A percentile compares a stretch with the other conserved stretches of the same genome.
These are phyloP conservation scores for Tetrapedia diversipes DNA, from an alignment of 2,888 invertebrate species.

Conservation along the genomic window DNA sequence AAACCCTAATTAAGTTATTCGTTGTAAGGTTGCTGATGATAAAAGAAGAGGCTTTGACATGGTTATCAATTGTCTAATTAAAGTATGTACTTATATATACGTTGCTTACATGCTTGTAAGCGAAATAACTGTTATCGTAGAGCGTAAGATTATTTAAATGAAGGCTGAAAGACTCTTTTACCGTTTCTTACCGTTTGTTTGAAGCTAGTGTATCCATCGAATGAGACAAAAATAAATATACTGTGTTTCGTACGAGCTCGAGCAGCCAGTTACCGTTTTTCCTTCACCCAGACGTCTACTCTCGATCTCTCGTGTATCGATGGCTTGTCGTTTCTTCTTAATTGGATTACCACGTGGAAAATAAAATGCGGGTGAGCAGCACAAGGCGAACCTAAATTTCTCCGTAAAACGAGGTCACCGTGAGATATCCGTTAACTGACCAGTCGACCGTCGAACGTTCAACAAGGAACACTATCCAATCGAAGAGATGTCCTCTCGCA, in stretches of 20 bases:
- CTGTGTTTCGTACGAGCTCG: no score
- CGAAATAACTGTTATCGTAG: not conserved
- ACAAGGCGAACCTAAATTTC: constrained; percentile 75
- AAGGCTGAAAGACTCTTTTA: not conserved
- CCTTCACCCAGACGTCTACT: no score
- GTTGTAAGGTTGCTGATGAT: not conserved
- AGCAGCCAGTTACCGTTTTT: no score
- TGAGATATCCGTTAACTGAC: constrained; percentile 72
- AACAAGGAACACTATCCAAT: constrained; percentile 56
- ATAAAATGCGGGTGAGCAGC: constrained; percentile 44
- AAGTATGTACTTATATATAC: not conserved
- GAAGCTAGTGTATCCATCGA: not conserved
- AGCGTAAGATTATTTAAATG: not conserved
- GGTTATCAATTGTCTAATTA: not conserved
- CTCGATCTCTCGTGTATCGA: not conserved
- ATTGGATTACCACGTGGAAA: constrained; percentile 6
- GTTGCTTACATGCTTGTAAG: not conserved
- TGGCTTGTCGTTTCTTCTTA: not conserved
- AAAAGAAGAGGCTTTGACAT: not conserved
- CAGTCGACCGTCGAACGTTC: constrained; percentile 75
- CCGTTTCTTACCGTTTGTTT: not conserved
- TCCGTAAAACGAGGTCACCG: constrained; percentile 77
- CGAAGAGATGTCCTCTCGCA: constrained; percentile 64
- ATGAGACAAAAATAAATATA: not conserved
- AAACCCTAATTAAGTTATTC: not conserved